These are phyloP conservation scores for Heliangelus exortis DNA, from an alignment of 2,797 vertebrate species.

Conservation along the genomic window DNA sequence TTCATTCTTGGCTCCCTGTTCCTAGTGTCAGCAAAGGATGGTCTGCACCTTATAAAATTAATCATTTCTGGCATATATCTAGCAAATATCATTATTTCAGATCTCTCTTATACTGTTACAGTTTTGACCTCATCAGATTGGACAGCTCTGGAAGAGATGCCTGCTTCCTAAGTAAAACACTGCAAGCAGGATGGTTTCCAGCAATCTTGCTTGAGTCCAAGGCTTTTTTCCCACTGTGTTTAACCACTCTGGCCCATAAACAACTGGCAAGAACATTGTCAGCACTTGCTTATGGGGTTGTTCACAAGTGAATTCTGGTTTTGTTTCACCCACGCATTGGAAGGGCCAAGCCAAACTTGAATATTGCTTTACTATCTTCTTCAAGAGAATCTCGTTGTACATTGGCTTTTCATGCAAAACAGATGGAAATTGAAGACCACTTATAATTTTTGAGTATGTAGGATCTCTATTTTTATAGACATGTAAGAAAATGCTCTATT, in stretches of 20 bases:
- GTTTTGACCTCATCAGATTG: slow-evolving; percentile 25
- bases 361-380: background rate
- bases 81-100: slow-evolving; percentile 37
- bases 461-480: background rate
- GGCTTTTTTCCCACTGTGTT: background rate
- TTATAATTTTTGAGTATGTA: background rate
- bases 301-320: background rate
- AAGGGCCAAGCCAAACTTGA: background rate
- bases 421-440: background rate
- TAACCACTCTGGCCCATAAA: background rate
- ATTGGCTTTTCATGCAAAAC: background rate
- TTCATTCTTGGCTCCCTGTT: background rate
- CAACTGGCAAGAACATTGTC: background rate
- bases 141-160: slow-evolving; percentile 1
- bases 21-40: background rate
- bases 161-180: background rate
- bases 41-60: slow-evolving; percentile 33
- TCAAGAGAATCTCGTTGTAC: background rate
- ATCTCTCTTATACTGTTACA: background rate
- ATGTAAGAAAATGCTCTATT: background rate
- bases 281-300: background rate
- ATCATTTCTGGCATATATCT: slow-evolving; percentile 34
- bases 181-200: background rate
- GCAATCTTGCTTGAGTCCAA: background rate
- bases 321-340: background rate